Percentiles rank a stretch among this genome's conserved stretches.
phyloP scores from a whole-genome alignment of 2,797 vertebrate genomes.

The Aplochiton taeniatus region DNA sequence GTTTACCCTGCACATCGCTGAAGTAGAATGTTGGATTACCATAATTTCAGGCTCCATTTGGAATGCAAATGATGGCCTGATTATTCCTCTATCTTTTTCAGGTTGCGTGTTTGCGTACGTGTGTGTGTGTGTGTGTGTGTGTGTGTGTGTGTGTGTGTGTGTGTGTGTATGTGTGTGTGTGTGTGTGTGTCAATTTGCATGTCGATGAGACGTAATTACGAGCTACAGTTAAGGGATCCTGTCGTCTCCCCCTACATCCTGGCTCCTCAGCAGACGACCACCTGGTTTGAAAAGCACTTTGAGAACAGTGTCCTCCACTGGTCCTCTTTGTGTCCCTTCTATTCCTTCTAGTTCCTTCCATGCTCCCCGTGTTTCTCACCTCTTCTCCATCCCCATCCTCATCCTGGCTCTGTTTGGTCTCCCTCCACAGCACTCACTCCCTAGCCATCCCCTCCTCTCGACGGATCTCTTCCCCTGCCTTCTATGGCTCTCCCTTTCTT shows the following conservation, averaged over 20 bases:
- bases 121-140: constrained; percentile 18
- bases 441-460: constrained; percentile 17
- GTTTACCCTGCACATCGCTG: constrained; percentile 13
- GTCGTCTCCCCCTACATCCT: no score
- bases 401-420: neutral
- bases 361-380: constrained; percentile 23
- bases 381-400: neutral
- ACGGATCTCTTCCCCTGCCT: constrained; percentile 2
- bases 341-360: constrained; percentile 26
- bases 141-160: constrained; percentile 1
- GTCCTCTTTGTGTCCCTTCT: neutral
- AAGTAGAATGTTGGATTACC: constrained; percentile 36
- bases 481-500: neutral
- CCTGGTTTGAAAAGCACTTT: no score
- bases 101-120: constrained; percentile 13
- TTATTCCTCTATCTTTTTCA: neutral
- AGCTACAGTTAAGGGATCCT: no score
- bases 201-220: no score
- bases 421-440: constrained; percentile 22
- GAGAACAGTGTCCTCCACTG: constrained; percentile 12
- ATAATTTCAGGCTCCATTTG: constrained; percentile 40
- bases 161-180: constrained; percentile 3
- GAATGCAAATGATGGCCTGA: constrained; percentile 22
- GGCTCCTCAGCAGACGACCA: no score
- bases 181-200: constrained; percentile 17